Evolutionary conservation across 2,888 invertebrate species (phyloP).

Genomic region (Cataglyphis livida): DNA sequence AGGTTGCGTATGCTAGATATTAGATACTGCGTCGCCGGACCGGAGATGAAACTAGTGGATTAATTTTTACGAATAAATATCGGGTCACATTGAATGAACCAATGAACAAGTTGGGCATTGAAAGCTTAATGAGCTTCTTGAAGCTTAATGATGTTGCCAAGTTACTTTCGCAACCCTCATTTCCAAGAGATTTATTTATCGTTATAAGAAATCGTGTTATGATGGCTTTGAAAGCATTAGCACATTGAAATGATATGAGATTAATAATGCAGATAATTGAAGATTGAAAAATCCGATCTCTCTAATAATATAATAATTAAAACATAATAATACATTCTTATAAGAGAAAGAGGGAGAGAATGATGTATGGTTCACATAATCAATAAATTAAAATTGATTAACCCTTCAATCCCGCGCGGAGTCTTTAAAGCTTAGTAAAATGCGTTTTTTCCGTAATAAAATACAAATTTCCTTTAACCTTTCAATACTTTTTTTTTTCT

Average conservation of each 20-base stretch:
- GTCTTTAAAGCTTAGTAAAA: no score
- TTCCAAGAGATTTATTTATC: conserved; percentile 12
- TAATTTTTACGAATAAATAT: conserved; percentile 22
- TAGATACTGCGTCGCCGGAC: neutral
- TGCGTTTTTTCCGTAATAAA: no score
- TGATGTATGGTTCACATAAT: neutral
- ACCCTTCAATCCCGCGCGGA: no score
- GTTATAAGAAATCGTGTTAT: conserved; percentile 9
- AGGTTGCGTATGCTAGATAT: neutral
- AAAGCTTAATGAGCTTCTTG: conserved; percentile 53
- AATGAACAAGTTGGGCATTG: conserved; percentile 35
- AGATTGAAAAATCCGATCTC: neutral
- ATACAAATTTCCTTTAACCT: no score
- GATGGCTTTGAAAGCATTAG: conserved; percentile 13
- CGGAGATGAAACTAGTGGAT: conserved; percentile 15
- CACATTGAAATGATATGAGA: neutral
- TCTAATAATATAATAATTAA: neutral
- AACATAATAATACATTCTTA: neutral
- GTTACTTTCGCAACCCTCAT: neutral
- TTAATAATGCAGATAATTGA: neutral
- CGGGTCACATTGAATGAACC: conserved; percentile 11
- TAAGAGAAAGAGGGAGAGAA: no score
- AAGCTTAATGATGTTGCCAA: conserved; percentile 32
- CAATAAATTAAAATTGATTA: neutral
- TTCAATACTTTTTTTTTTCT: no score